phyloP scores from a whole-genome alignment of 2,888 invertebrate species.

The Ectemnius cavifrons region DNA sequence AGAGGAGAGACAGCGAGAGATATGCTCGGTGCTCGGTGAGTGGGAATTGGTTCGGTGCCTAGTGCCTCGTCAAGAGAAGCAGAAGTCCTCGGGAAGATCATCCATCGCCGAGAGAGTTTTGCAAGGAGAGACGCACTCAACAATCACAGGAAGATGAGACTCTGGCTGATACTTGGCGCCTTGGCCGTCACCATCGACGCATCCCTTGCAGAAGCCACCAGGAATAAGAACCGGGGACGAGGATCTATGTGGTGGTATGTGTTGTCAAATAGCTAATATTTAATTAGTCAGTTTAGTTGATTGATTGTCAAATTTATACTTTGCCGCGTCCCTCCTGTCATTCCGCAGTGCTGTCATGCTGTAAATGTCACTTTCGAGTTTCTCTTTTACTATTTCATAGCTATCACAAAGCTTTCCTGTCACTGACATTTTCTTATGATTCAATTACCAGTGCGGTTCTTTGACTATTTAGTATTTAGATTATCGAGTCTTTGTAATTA shows the following conservation, averaged over 20 bases:
- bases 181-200: constrained; percentile 80
- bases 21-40: constrained; percentile 52
- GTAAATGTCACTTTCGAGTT: no score
- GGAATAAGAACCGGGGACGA: constrained; percentile 85
- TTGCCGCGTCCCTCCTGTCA: no score
- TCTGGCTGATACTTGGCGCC: constrained; percentile 75
- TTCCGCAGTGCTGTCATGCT: no score
- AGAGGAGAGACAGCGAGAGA: no score
- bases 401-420: no score
- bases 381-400: no score
- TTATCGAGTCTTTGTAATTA: no score
- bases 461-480: no score
- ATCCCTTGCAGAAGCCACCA: constrained; percentile 73
- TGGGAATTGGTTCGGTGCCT: constrained; percentile 46
- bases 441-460: no score
- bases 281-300: no score
- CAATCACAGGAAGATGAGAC: constrained; percentile 62
- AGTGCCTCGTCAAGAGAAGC: constrained; percentile 28
- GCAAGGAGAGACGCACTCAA: not conserved
- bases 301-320: no score
- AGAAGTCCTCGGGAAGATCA: constrained; percentile 8
- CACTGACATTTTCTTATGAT: no score
- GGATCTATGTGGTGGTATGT: constrained; percentile 96
- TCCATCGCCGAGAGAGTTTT: not conserved
- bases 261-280: not conserved